Base-by-base conservation (phyloP, 2,113 vertebrate species). In the Etia nguti region DNA sequence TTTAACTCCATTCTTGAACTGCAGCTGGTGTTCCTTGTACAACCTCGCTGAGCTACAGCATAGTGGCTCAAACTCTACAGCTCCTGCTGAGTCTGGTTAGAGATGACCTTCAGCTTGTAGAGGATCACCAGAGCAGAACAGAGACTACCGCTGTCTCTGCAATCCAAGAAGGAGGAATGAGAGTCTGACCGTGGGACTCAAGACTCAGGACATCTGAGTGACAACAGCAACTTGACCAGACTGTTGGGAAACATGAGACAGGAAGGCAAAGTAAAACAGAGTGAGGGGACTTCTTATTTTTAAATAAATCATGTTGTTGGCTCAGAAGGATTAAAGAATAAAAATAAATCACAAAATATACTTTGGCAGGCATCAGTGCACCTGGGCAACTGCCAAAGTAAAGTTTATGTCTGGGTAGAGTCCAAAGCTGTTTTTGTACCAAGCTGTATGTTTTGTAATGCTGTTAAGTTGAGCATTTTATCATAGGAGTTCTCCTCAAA, bases 261-360 rank as follows among this genome's bases (percentile, higher is more conserved):
- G 68, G 15, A 75, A 48, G 68, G 0, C 41, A 46, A 75, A 48
- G 68, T 24, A 48, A 48, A 75, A 48, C 24, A 48, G 9, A 43
- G 12, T 70, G 24, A 48, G 2, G 15, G 15, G 68, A 73, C 41
- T 26, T 73, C 70, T 48, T 29, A 0, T 75, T 75, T 48, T 29
- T 29, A 29, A 75, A 48, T 29, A 65, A 65, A 65, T 48, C 9
- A 48, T 29, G 24, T 20, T 75, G 24, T 75, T 75, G 4, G 43
- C 43, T 75, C 70, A 75, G 24, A 75, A 48, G 46, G 70, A 48
- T 75, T 75, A 48, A 75, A 48, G 43, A 75, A 75, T 75, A 75
- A 75, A 75, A 75, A 75, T 75, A 75, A 75, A 75, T 75, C 43
- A 0, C 24, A 75, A 75, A 22, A 75, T 75, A 48, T 48, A 48